These are phyloP conservation scores for Megaceryle maxima DNA, from an alignment of 2,113 vertebrate genomes.

Conservation along the genomic window DNA sequence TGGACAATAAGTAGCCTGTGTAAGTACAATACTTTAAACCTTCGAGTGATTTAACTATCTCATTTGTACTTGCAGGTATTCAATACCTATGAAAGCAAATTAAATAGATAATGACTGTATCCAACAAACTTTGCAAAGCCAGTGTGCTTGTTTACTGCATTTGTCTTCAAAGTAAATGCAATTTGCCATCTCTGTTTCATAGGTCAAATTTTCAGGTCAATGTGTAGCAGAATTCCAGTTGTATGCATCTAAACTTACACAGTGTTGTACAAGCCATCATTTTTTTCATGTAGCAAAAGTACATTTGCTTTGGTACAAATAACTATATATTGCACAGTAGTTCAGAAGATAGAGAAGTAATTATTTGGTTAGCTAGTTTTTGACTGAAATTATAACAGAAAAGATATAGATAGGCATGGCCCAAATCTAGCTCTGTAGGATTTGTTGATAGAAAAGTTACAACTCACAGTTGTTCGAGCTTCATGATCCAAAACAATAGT, in stretches of 20 bases:
- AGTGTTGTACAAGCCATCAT: rapidly evolving
- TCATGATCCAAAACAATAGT: neutral
- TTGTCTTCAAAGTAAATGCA: neutral
- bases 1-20: neutral
- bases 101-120: neutral
- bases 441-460: neutral
- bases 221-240: neutral
- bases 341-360: neutral
- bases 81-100: neutral
- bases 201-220: neutral
- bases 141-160: neutral
- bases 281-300: neutral
- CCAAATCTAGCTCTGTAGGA: neutral
- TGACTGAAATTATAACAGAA: neutral
- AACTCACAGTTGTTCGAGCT: neutral
- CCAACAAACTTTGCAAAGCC: neutral
- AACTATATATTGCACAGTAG: neutral
- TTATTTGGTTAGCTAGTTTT: neutral
- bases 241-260: neutral
- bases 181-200: neutral
- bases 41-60: neutral
- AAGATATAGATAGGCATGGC: neutral
- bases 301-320: neutral
- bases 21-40: neutral
- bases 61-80: neutral